Base-by-base conservation (phyloP, 2,797 vertebrate genomes). In the Lycodopsis pacificus region DNA sequence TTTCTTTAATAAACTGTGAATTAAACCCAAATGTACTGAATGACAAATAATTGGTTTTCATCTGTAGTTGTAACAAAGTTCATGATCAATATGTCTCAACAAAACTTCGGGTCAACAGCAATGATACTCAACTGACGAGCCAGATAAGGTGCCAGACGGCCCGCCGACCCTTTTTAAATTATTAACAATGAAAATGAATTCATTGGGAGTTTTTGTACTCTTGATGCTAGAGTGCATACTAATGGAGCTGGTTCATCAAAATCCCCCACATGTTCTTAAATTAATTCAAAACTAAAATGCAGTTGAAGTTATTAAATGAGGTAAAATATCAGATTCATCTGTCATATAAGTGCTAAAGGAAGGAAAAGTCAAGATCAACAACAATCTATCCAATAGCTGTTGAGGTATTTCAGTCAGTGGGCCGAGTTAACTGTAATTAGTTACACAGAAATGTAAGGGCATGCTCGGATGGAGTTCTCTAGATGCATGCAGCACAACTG, bases 381-480 rank as follows among this genome's bases (percentile, higher is more conserved):
- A n/a, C 13, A 30, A 62, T 58, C 20, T 2, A 48, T 58, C 5
- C 40, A 30, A 64, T 10, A 14, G 22, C 3, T 53, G 30, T 59
- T 54, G 20, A 46, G 17, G 44, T 7, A 59, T 44, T 81, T 69
- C 14, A 19, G n/a, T 65, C 38, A 20, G 6, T 54, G 34, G 48
- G 22, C n/a, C 4, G 49, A 53, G n/a, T n/a, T n/a, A n/a, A n/a
- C n/a, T n/a, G n/a, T n/a, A n/a, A n/a, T n/a, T n/a, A n/a, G n/a
- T n/a, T n/a, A n/a, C n/a, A n/a, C n/a, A n/a, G 86, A 89, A 85
- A 89, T 83, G 79, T 86, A 42, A 85, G 77, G 66, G 65, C 81
- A 86, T 38, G 86, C 78, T 75, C 63, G 54, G 80, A 59, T 48
- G 70, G 74, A 88, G 80, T 81, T 73, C 80, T 79, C 9, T 44